Evolutionary conservation across 1,140 invertebrate genomes (phyloP), one percentile per base, ranked within the genome.

Genomic region (Drosophila asahinai): DNA sequence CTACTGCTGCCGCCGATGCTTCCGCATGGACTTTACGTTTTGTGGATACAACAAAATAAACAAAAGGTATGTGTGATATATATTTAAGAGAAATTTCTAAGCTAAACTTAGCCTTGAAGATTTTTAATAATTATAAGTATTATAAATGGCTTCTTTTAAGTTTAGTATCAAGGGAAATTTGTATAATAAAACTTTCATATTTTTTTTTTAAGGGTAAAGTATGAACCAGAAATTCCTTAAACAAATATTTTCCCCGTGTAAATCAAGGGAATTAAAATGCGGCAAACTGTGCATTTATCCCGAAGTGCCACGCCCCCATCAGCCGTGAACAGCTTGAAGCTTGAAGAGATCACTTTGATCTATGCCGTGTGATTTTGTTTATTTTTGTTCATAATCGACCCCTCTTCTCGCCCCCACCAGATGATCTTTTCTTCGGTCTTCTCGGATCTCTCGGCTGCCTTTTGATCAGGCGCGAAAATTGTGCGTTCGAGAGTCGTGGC

Each of bases 401-500:
- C 77, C 36, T 27, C 33, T 36, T 36, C 33, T 9, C 73, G 33
- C 45, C 66, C 22, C 55, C 57, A 43, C 38, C 61, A 59, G 77
- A 64, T 73, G 68, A 72, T 81, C 59, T 67, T 47, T 36, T 47
- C n/a, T 30, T 17, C 11, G 59, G 68, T 64, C 73, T 11, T 52
- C 63, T 49, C 49, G 52, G 15, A 6, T 30, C 27, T 67, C 27
- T 67, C 70, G 81, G 73, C 81, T 72, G 63, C 54, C 84, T 89
- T 89, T 89, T 89, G 84, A 89, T 84, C 77, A 81, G 86, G 86
- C 86, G 86, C 86, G 80, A 90, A 90, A 90, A 86, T 82, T 90
- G 82, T 90, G 74, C 78, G 70, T 66, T 80, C 45, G 33, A 58
- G 52, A 42, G 45, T 49, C 54, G 78, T 48, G 25, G 22, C 9